These are phyloP conservation scores for Trinorchestia longiramus DNA, from an alignment of 1,140 invertebrate species.

Conservation along the genomic window DNA sequence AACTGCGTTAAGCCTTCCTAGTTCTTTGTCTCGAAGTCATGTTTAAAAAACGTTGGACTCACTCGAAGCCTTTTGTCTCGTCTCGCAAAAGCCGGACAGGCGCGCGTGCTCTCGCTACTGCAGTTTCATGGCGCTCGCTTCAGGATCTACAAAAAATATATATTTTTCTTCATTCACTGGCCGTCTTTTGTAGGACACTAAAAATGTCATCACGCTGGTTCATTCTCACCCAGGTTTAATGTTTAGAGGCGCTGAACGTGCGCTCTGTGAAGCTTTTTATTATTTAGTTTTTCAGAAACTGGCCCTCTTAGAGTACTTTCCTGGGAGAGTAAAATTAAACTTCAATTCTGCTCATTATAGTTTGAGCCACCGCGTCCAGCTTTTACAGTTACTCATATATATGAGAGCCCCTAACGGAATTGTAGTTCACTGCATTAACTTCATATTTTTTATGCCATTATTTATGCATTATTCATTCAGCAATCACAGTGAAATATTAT, in stretches of 20 bases:
- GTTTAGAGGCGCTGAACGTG: conserved; percentile 21
- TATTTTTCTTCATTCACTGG: background rate
- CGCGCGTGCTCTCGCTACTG: conserved; percentile 21
- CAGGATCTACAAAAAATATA: background rate
- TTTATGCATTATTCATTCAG: background rate
- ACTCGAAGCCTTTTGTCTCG: background rate
- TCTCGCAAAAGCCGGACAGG: background rate
- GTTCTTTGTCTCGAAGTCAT: background rate
- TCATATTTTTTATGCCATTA: background rate
- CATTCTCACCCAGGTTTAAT: conserved; percentile 21
- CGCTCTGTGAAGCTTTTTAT: background rate
- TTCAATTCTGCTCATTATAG: background rate
- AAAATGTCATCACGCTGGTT: conserved; percentile 39
- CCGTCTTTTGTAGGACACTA: conserved; percentile 8
- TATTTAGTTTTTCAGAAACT: background rate
- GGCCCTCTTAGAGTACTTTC: background rate
- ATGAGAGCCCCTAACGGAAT: background rate
- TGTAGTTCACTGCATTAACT: background rate
- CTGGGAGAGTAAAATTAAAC: background rate
- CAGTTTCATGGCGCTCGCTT: conserved; percentile 11
- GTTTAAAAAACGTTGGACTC: background rate
- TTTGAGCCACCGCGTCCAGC: background rate
- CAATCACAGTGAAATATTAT: background rate
- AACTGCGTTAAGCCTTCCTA: background rate
- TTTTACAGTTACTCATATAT: background rate